phyloP scores from a whole-genome alignment of 2,888 invertebrate genomes.

The Erebia palarica region DNA sequence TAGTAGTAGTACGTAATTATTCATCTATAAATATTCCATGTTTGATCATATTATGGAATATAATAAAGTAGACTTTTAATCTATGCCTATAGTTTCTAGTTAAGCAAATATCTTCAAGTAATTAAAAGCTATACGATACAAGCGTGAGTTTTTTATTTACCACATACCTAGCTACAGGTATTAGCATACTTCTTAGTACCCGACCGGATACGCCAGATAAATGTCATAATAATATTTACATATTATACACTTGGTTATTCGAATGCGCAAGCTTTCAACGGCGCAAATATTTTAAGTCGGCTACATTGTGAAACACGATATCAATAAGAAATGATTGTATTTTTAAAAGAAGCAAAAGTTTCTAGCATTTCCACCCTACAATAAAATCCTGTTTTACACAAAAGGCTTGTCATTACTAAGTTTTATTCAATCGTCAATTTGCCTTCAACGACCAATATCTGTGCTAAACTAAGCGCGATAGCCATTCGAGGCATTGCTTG shows the following conservation, averaged over 20 bases:
- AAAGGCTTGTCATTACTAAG: too few species aligned
- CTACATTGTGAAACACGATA: slow-evolving; percentile 30
- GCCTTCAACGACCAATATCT: too few species aligned
- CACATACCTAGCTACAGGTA: slow-evolving; percentile 31
- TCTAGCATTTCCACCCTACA: neutral
- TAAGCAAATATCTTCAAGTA: slow-evolving; percentile 41
- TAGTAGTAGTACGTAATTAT: neutral
- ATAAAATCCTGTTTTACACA: neutral
- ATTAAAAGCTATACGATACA: slow-evolving; percentile 46
- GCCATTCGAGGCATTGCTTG: too few species aligned
- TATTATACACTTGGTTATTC: slow-evolving; percentile 47
- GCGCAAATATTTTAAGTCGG: slow-evolving; percentile 42
- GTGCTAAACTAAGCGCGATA: too few species aligned
- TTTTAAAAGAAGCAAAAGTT: neutral
- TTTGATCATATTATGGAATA: slow-evolving; percentile 8
- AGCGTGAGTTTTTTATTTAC: slow-evolving; percentile 37
- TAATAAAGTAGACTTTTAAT: slow-evolving; percentile 22
- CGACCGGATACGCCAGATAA: slow-evolving; percentile 62
- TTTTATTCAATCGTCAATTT: too few species aligned
- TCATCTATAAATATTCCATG: slow-evolving; percentile 1
- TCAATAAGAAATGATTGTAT: neutral
- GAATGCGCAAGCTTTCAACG: slow-evolving; percentile 50
- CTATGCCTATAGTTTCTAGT: slow-evolving; percentile 26
- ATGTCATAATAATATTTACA: slow-evolving; percentile 60
- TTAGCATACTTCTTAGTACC: slow-evolving; percentile 60